Base-by-base conservation (phyloP, 2,113 vertebrate genomes). In the Dissostichus mawsoni region DNA sequence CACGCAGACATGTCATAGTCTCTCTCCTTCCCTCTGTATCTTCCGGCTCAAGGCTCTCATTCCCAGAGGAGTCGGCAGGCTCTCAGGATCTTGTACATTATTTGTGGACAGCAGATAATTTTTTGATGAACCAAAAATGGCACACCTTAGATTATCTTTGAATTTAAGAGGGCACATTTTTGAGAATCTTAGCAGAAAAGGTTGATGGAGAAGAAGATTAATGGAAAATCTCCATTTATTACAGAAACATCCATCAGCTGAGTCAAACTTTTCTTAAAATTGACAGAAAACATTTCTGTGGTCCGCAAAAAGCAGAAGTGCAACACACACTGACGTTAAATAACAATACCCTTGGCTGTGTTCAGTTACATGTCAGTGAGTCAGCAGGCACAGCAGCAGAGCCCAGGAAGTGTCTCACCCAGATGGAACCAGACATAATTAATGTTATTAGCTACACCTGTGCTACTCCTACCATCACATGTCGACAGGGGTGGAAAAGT, bases 91-190 rank as follows among this genome's bases (percentile, higher is more conserved):
- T 73, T 8, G n/a, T 59, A 80, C 56, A 75, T 84, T 87, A 78
- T 92, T 92, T 87, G 80, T 83, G 81, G 86, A 77, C 55, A 36
- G 85, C 3, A 25, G 67, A 92, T 94, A 20, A 91, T 92, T 93
- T 88, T 94, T 94, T 93, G 88, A 69, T 84, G 76, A 50, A 62
- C 80, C 70, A 36, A 45, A 66, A 47, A 76, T 68, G 52, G 52
- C 53, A 55, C 70, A 71, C 69, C 36, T 36, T 41, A 41, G 36
- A 41, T 41, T 41, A 7, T 41, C 7, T 41, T 41, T 41, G 7
- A 41, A 41, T 8, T 41, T 41, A 6, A 41, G 36, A 41, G 36
- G 36, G 36, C 36, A 41, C 5, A 41, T 8, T 6, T 7, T 41
- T 41, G 36, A 41, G 5, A 41, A 41, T 41, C 4, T 36, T 36